phyloP scores from a whole-genome alignment of 2,113 vertebrate species.

The Alethe diademata region DNA sequence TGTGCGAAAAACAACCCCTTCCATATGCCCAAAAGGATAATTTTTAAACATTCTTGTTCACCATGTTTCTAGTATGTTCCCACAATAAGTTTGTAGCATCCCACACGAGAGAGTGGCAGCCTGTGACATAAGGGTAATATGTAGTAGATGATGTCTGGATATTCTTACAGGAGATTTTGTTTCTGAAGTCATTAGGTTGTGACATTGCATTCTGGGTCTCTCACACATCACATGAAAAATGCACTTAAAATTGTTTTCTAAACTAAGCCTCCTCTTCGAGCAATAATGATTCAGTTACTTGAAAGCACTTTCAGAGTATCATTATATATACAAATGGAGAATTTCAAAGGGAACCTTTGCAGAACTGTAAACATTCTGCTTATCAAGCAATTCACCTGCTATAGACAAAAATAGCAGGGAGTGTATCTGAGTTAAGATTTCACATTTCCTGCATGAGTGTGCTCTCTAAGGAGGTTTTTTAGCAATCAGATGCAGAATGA shows the following conservation, averaged over 20 bases:
- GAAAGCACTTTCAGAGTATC: background rate
- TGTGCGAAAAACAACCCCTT: background rate
- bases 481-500: background rate
- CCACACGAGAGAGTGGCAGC: background rate
- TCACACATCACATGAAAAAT: background rate
- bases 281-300: background rate
- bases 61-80: background rate
- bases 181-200: background rate
- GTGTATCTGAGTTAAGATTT: background rate
- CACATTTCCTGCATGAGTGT: background rate
- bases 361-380: background rate
- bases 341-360: background rate
- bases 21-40: background rate
- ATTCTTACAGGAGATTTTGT: background rate
- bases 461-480: background rate
- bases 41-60: background rate
- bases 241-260: background rate
- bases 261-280: background rate
- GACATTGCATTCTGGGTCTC: background rate
- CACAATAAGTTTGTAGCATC: background rate
- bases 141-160: background rate
- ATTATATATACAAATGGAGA: background rate
- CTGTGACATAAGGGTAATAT: background rate
- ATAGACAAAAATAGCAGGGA: background rate
- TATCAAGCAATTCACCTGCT: conserved; percentile 6